Conservation (phyloP, 2,888 invertebrate species). For the Entomobrya multifasciata region DNA sequence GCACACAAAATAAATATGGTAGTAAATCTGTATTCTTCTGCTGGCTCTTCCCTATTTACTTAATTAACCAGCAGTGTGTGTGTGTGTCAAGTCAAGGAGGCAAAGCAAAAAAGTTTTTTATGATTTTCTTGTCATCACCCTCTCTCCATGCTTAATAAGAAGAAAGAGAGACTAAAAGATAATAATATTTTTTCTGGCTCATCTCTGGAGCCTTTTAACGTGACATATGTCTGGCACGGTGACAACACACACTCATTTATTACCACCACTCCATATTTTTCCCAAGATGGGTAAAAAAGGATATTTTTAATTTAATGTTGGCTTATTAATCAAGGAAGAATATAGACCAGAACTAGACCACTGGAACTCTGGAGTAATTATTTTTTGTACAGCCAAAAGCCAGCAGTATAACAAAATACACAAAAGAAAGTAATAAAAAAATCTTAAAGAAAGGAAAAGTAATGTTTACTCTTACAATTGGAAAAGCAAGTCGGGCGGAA, state of each 20-base stretch:
- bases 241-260: constrained; percentile 14
- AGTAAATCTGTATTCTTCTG: too few species aligned
- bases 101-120: constrained; percentile 7
- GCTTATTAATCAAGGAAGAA: too few species aligned
- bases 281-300: too few species aligned
- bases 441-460: background rate
- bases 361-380: too few species aligned
- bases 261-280: background rate
- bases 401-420: too few species aligned
- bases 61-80: too few species aligned
- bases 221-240: constrained; percentile 44
- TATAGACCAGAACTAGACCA: too few species aligned
- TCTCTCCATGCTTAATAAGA: background rate
- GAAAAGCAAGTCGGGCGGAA: background rate
- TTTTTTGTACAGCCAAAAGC: too few species aligned
- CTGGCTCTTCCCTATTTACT: too few species aligned
- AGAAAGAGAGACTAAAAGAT: constrained; percentile 4
- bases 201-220: constrained; percentile 12
- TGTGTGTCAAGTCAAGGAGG: background rate
- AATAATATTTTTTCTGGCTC: background rate
- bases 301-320: too few species aligned
- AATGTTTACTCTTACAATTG: background rate
- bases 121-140: constrained; percentile 3
- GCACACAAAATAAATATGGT: too few species aligned
- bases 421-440: background rate